A percentile compares a stretch with the other conserved stretches of the same genome.
Evolutionary conservation across 2,113 vertebrate genomes (phyloP).

Genomic region (Xiphorhynchus elegans): DNA sequence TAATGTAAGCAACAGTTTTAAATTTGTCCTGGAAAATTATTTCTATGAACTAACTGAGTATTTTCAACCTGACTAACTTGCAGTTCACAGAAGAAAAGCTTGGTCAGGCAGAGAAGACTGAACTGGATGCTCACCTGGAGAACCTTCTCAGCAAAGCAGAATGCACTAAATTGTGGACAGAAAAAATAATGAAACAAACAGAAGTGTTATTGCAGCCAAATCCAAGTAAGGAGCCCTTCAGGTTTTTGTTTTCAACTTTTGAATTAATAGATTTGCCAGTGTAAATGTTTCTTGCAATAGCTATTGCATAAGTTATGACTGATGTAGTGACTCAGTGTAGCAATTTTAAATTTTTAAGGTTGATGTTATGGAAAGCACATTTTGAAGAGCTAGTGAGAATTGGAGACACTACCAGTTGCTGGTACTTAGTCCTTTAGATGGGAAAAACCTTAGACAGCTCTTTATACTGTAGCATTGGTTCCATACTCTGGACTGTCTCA

Average conservation of each 20-base stretch:
- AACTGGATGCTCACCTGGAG: conserved; percentile 97
- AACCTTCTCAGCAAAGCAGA: conserved; percentile 94
- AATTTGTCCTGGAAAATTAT: background rate
- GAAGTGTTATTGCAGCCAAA: conserved; percentile 96
- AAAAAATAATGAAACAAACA: conserved; percentile 96
- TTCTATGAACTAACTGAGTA: background rate
- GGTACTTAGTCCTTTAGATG: background rate
- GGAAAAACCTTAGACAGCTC: background rate
- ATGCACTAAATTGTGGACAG: conserved; percentile 95
- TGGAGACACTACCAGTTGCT: background rate
- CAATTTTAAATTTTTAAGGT: background rate
- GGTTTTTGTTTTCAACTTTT: background rate
- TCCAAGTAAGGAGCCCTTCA: conserved; percentile 85
- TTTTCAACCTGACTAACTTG: conserved; percentile 14
- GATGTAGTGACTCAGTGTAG: background rate
- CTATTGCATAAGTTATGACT: background rate
- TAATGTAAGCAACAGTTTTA: background rate
- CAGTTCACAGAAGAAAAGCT: conserved; percentile 99
- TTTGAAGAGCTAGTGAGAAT: background rate
- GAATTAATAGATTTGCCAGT: background rate
- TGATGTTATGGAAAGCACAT: background rate
- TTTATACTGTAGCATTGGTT: background rate
- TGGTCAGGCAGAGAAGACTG: conserved; percentile 97
- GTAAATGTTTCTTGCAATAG: background rate
- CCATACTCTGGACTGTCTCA: background rate